Percentiles rank a stretch among this genome's conserved stretches.
These are phyloP conservation scores for Drosophila mauritiana DNA, from an alignment of 1,140 invertebrate species.

Conservation along the genomic window DNA sequence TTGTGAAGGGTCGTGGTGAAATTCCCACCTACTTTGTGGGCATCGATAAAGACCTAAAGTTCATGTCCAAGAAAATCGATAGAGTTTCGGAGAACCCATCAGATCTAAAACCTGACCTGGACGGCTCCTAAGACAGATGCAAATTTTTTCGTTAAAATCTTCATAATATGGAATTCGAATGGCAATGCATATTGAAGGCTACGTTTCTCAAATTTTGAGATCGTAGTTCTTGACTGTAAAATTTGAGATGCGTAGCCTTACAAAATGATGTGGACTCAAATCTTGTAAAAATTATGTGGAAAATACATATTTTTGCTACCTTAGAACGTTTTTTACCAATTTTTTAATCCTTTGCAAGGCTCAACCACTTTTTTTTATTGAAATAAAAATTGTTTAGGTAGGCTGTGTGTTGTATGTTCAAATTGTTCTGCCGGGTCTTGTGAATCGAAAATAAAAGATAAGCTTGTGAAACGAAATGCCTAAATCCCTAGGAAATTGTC, in stretches of 20 bases:
- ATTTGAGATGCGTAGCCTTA: neutral
- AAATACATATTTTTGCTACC: neutral
- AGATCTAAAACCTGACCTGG: neutral
- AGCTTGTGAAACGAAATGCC: conserved; percentile 3
- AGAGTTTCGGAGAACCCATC: too few species aligned
- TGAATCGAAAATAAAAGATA: too few species aligned
- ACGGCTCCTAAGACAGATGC: neutral
- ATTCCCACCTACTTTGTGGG: conserved; percentile 43
- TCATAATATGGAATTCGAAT: neutral
- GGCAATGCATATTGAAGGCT: neutral
- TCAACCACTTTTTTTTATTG: neutral
- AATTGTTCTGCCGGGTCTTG: too few species aligned
- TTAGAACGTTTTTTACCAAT: neutral
- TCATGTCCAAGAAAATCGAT: neutral
- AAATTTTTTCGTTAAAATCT: neutral
- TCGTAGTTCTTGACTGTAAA: neutral
- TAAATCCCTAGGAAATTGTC: neutral
- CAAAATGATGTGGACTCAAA: neutral
- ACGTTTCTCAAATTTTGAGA: neutral
- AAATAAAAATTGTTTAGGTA: neutral
- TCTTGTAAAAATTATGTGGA: neutral
- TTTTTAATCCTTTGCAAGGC: too few species aligned
- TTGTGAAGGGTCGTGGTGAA: conserved; percentile 26
- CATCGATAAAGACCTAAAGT: conserved; percentile 6
- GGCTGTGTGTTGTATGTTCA: too few species aligned